These are phyloP conservation scores for Periophthalmus magnuspinnatus DNA, from an alignment of 2,797 vertebrate species.

Conservation along the genomic window DNA sequence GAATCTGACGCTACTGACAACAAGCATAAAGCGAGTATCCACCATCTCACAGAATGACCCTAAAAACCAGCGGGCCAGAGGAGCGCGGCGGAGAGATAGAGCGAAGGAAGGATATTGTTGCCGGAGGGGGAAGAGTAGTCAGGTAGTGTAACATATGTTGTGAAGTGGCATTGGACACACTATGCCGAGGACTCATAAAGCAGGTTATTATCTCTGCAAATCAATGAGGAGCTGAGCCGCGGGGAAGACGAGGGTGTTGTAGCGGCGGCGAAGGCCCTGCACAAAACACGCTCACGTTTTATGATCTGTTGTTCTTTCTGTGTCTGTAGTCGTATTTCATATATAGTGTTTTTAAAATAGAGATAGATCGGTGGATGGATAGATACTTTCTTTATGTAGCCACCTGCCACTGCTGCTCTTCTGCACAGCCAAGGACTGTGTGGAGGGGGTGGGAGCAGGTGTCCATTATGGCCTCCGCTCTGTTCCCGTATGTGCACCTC, in stretches of 20 bases:
- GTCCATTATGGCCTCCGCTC: too few relatives aligned
- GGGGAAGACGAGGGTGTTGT: conserved; percentile 32
- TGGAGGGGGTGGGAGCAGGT: too few relatives aligned
- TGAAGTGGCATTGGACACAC: conserved; percentile 46
- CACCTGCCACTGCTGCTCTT: too few relatives aligned
- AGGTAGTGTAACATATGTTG: conserved; percentile 49
- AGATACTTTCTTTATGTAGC: too few relatives aligned
- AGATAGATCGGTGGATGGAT: too few relatives aligned
- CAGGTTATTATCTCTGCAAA: conserved; percentile 73
- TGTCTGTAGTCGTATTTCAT: background rate
- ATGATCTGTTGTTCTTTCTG: background rate
- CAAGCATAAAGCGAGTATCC: conserved; percentile 32
- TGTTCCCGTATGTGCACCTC: too few relatives aligned
- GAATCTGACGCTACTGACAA: conserved; percentile 30
- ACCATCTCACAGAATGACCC: conserved; percentile 34
- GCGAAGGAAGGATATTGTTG: conserved; percentile 12
- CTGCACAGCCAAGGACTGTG: too few relatives aligned
- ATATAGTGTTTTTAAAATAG: too few relatives aligned
- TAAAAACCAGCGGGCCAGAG: conserved; percentile 41
- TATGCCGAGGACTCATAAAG: conserved; percentile 67
- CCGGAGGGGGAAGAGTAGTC: conserved; percentile 20
- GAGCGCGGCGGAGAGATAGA: conserved; percentile 15
- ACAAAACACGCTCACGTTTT: background rate
- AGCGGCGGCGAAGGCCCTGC: background rate
- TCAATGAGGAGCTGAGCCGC: conserved; percentile 57